Percentiles rank a stretch among this genome's conserved stretches.
Evolutionary conservation across 2,888 invertebrate genomes (phyloP).

Genomic region (Yponomeuta malinellus): DNA sequence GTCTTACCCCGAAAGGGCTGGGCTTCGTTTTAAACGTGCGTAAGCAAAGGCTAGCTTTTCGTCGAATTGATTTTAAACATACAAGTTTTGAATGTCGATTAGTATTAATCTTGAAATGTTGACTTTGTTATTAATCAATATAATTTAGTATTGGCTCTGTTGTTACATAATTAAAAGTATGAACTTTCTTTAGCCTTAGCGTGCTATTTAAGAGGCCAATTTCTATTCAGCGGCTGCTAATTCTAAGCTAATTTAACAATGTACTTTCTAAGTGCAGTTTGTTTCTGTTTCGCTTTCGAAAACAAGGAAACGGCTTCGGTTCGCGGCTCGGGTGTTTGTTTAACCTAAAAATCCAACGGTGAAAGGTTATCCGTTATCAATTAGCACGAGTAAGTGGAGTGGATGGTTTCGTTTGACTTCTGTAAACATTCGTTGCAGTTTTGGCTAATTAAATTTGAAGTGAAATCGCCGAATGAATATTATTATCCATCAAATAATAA

Average conservation of each 20-base stretch:
- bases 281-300: constrained; percentile 21
- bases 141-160: no score
- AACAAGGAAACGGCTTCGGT: constrained; percentile 32
- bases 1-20: neutral
- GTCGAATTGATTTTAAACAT: no score
- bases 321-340: constrained; percentile 31
- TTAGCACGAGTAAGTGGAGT: constrained; percentile 41
- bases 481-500: neutral
- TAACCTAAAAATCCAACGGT: constrained; percentile 45
- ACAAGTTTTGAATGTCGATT: no score
- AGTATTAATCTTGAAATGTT: no score
- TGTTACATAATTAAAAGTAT: neutral
- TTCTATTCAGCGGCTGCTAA: constrained; percentile 1
- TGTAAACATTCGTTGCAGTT: constrained; percentile 17
- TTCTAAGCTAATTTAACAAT: constrained; percentile 2
- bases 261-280: constrained; percentile 8
- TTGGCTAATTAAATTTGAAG: neutral
- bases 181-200: neutral
- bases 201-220: neutral
- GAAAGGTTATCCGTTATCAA: constrained; percentile 55
- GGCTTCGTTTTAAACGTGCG: neutral
- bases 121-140: no score
- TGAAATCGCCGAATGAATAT: neutral
- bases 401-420: constrained; percentile 34
- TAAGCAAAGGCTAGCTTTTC: no score